Evolutionary conservation across 2,888 invertebrate genomes (phyloP).

Genomic region (Toxonevra muliebris): DNA sequence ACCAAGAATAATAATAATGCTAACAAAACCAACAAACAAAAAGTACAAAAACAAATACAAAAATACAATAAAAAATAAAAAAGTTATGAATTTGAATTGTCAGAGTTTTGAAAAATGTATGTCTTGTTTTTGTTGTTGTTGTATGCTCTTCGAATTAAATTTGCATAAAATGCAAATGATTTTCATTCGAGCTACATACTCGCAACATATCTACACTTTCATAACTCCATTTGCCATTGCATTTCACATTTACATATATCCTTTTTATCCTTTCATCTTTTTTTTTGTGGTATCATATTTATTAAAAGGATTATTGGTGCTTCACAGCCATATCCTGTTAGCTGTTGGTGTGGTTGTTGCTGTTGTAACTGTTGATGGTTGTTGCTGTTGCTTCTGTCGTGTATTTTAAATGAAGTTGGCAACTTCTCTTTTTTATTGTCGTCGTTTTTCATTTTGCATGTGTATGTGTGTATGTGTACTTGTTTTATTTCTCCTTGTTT

Average conservation of each 20-base stretch:
- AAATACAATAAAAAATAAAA: conserved; percentile 10
- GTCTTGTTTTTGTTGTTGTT: conserved; percentile 49
- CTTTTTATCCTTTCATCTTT: conserved; percentile 17
- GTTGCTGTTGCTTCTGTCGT: conserved; percentile 30
- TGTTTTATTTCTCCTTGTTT: conserved; percentile 14
- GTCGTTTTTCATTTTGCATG: background rate
- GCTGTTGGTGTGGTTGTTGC: conserved; percentile 34
- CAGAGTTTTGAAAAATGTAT: conserved; percentile 42
- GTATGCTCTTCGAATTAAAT: conserved; percentile 49
- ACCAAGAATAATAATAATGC: conserved; percentile 13
- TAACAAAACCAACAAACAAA: conserved; percentile 16
- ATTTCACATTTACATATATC: conserved; percentile 18
- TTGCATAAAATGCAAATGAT: conserved; percentile 63
- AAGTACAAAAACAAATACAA: conserved; percentile 23
- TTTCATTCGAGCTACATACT: conserved; percentile 33
- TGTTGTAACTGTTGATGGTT: conserved; percentile 35
- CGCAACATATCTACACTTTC: background rate
- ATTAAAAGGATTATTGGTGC: conserved; percentile 63
- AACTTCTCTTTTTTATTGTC: background rate
- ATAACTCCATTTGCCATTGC: background rate
- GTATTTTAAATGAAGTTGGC: conserved; percentile 28
- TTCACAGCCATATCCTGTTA: conserved; percentile 59
- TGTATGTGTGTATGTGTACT: background rate
- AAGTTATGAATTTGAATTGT: conserved; percentile 36
- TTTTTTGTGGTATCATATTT: conserved; percentile 61